These are phyloP conservation scores for Centruroides sculpturatus DNA, from an alignment of 1,140 invertebrate genomes.

Conservation along the genomic window DNA sequence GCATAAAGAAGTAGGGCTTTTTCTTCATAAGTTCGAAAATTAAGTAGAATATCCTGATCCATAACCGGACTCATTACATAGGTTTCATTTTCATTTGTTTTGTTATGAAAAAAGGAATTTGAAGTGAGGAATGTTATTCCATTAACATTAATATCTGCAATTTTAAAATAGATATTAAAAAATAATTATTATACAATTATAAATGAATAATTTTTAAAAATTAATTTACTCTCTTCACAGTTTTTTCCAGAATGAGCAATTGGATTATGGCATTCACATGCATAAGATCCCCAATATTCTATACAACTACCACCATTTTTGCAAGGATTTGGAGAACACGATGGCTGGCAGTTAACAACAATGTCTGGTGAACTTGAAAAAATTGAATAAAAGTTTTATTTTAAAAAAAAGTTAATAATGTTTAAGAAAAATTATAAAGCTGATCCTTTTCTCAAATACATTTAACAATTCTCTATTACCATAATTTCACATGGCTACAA, in stretches of 20 bases:
- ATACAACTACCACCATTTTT: conserved; percentile 77
- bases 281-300: conserved; percentile 81
- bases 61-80: conserved; percentile 32
- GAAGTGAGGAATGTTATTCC: conserved; percentile 71
- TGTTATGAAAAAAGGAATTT: conserved; percentile 59
- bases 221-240: conserved; percentile 69
- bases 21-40: conserved; percentile 69
- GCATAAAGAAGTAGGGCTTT: conserved; percentile 72
- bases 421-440: no score
- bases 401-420: neutral
- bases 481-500: no score
- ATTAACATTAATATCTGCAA: conserved; percentile 75
- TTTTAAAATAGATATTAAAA: conserved; percentile 1
- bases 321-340: conserved; percentile 84
- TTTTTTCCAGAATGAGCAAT: conserved; percentile 77
- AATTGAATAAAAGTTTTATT: neutral
- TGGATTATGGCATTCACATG: conserved; percentile 59
- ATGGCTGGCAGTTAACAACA: conserved; percentile 80
- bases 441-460: no score
- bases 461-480: no score
- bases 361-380: conserved; percentile 28
- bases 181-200: neutral
- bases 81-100: conserved; percentile 36
- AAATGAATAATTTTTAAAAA: neutral
- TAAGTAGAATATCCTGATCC: conserved; percentile 64